Evolutionary conservation across 1,140 invertebrate genomes (phyloP).

Genomic region (Sycophila sp.): DNA sequence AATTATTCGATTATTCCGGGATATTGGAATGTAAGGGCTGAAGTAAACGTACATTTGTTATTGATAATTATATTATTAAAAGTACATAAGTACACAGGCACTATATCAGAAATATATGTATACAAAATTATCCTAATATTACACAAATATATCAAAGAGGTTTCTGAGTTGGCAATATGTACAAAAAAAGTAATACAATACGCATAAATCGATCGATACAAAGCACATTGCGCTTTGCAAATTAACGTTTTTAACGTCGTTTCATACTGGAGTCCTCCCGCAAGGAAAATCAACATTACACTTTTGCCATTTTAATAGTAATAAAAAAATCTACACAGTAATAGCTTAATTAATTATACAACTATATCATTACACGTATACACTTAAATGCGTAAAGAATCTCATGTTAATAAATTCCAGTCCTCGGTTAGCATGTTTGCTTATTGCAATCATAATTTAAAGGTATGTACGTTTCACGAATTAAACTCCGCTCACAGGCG

Average conservation of each 20-base stretch:
- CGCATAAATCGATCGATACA: slow-evolving; percentile 2
- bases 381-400: slow-evolving; percentile 10
- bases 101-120: slow-evolving; percentile 51
- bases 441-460: slow-evolving; percentile 47
- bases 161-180: slow-evolving; percentile 57
- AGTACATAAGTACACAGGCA: slow-evolving; percentile 59
- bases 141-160: slow-evolving; percentile 53
- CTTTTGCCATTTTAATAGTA: too few species aligned
- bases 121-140: slow-evolving; percentile 60
- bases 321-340: too few species aligned
- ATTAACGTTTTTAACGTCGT: neutral
- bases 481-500: slow-evolving; percentile 6
- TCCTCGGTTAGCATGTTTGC: slow-evolving; percentile 52
- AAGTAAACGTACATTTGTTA: too few species aligned
- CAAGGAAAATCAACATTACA: too few species aligned
- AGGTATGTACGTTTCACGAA: neutral
- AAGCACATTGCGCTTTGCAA: neutral
- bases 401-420: slow-evolving; percentile 45
- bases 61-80: slow-evolving; percentile 56
- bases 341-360: neutral
- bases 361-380: slow-evolving; percentile 12
- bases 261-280: too few species aligned
- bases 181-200: slow-evolving; percentile 48
- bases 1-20: too few species aligned
- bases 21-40: too few species aligned